phyloP scores from a whole-genome alignment of 2,888 invertebrate species.

The Colletes collaris region DNA sequence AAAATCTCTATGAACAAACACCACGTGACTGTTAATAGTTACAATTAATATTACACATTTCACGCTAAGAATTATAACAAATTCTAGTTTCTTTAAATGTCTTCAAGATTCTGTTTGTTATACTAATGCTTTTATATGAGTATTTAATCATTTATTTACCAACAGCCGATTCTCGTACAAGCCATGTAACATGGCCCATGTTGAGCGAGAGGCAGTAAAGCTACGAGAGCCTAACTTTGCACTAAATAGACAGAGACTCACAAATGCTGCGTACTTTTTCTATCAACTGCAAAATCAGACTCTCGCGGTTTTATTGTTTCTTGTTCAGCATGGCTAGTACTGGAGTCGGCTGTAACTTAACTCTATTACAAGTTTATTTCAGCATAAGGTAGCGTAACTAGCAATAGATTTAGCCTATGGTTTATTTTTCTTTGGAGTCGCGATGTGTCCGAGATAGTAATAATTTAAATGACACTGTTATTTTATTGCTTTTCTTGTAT shows the following conservation, averaged over 20 bases:
- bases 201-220: too few species aligned
- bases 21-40: not conserved
- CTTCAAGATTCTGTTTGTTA: not conserved
- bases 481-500: conserved; percentile 55
- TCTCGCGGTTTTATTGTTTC: too few species aligned
- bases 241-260: too few species aligned
- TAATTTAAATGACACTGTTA: conserved; percentile 61
- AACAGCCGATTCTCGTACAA: too few species aligned
- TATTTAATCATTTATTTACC: not conserved
- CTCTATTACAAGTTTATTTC: not conserved
- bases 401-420: conserved; percentile 30
- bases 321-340: too few species aligned
- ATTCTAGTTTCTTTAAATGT: not conserved
- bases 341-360: too few species aligned
- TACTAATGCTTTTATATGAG: not conserved
- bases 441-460: conserved; percentile 52
- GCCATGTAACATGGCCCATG: too few species aligned
- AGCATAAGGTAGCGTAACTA: conserved; percentile 13
- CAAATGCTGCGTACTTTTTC: too few species aligned
- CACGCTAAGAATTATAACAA: not conserved
- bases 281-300: too few species aligned
- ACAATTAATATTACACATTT: not conserved
- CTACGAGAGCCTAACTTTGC: too few species aligned
- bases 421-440: conserved; percentile 59
- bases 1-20: too few species aligned